Percentiles rank a stretch among this genome's conserved stretches.
Evolutionary conservation across 2,888 invertebrate genomes (phyloP).

Genomic region (Acrobasis suavella): DNA sequence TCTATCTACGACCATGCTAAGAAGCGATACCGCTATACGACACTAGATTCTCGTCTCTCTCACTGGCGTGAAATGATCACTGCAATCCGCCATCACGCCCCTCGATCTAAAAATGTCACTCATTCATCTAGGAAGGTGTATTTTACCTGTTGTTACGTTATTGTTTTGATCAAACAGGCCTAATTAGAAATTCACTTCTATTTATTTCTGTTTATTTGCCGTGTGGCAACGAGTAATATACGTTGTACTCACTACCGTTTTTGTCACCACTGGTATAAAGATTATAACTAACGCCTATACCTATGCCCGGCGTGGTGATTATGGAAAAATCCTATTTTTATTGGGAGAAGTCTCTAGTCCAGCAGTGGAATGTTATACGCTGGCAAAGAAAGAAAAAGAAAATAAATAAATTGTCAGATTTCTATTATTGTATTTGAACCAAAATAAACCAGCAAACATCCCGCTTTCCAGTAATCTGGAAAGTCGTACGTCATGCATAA

Average conservation of each 20-base stretch:
- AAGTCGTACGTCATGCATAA: slow-evolving; percentile 13
- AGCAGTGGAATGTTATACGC: too few species aligned
- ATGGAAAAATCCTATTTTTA: too few species aligned
- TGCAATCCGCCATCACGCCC: slow-evolving; percentile 34
- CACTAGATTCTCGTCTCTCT: slow-evolving; percentile 36
- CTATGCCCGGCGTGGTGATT: too few species aligned
- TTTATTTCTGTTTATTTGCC: neutral
- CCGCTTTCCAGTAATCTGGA: slow-evolving; percentile 14
- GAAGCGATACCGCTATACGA: slow-evolving; percentile 39
- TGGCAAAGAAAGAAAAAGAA: too few species aligned
- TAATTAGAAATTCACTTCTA: neutral
- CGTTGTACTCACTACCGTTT: too few species aligned
- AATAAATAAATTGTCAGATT: too few species aligned
- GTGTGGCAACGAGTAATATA: too few species aligned
- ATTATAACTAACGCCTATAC: too few species aligned
- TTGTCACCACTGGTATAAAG: too few species aligned
- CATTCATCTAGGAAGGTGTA: slow-evolving; percentile 40
- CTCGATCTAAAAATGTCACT: slow-evolving; percentile 59
- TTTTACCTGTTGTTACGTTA: slow-evolving; percentile 36
- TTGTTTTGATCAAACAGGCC: slow-evolving; percentile 20
- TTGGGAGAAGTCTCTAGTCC: too few species aligned
- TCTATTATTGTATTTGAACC: neutral
- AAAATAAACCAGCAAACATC: slow-evolving; percentile 19
- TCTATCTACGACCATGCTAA: neutral
- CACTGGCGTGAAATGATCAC: slow-evolving; percentile 33